Evolutionary conservation across 2,888 invertebrate genomes (phyloP).

Genomic region (Perizoma flavofasciatum): DNA sequence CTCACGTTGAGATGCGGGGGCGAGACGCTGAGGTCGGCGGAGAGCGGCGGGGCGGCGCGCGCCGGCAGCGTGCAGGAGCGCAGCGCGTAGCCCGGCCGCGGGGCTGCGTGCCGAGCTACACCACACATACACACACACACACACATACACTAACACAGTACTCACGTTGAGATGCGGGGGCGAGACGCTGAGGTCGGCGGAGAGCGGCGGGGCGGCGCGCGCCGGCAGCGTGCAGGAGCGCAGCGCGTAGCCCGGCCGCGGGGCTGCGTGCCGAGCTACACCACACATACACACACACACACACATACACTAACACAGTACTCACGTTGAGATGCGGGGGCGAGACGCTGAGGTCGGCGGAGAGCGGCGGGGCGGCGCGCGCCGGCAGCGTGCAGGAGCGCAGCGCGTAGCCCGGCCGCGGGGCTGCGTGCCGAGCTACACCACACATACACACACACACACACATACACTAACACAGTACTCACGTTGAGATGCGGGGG

Average conservation of each 20-base stretch:
- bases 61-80: slow-evolving; percentile 90
- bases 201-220: slow-evolving; percentile 57
- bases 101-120: slow-evolving; percentile 85
- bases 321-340: slow-evolving; percentile 58
- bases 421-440: slow-evolving; percentile 85
- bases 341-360: slow-evolving; percentile 49
- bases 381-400: slow-evolving; percentile 90
- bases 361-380: slow-evolving; percentile 57
- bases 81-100: slow-evolving; percentile 90
- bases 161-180: slow-evolving; percentile 58
- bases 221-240: slow-evolving; percentile 90
- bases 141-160: slow-evolving; percentile 24
- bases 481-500: slow-evolving; percentile 58
- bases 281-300: slow-evolving; percentile 35
- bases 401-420: slow-evolving; percentile 90
- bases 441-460: slow-evolving; percentile 35
- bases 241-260: slow-evolving; percentile 90
- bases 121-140: slow-evolving; percentile 35
- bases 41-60: slow-evolving; percentile 57
- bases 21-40: slow-evolving; percentile 49
- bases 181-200: slow-evolving; percentile 49
- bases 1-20: slow-evolving; percentile 58
- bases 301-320: slow-evolving; percentile 24
- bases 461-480: slow-evolving; percentile 24
- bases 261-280: slow-evolving; percentile 85